Percentiles rank a stretch among this genome's conserved stretches.
phyloP scores from a whole-genome alignment of 2,797 vertebrate species.

The Sebastes hopkinsi region DNA sequence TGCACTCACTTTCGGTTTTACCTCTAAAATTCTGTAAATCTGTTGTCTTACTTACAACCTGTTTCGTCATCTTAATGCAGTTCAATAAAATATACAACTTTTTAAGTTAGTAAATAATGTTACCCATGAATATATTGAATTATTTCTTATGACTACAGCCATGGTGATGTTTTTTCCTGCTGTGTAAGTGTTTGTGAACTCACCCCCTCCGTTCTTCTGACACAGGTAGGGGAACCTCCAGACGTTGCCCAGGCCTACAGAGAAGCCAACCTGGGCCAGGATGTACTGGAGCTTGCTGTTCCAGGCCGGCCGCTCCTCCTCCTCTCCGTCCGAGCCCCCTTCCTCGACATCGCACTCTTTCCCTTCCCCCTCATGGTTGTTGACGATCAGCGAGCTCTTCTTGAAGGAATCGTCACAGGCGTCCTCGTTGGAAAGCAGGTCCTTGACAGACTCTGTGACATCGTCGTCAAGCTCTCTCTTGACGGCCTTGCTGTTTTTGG shows the following conservation, averaged over 20 bases:
- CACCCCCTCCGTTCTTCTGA: slow-evolving; percentile 99
- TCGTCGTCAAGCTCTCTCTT: slow-evolving; percentile 97
- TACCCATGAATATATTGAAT: background rate
- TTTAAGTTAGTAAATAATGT: background rate
- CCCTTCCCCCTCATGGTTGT: slow-evolving; percentile 79
- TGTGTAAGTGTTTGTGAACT: slow-evolving; percentile 62
- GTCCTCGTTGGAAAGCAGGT: slow-evolving; percentile 97
- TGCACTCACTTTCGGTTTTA: background rate
- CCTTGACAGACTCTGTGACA: slow-evolving; percentile 95
- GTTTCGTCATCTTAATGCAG: background rate
- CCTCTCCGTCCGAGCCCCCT: slow-evolving; percentile 74
- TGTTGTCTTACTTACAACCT: background rate
- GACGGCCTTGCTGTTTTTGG: slow-evolving; percentile 96
- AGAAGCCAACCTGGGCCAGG: slow-evolving; percentile 98
- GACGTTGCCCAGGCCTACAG: slow-evolving; percentile 97
- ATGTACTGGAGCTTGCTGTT: slow-evolving; percentile 98
- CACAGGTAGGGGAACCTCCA: slow-evolving; percentile 99
- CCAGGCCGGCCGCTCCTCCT: slow-evolving; percentile 96
- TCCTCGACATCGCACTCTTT: slow-evolving; percentile 75
- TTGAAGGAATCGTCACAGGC: slow-evolving; percentile 93
- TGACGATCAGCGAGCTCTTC: slow-evolving; percentile 91
- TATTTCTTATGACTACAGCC: background rate
- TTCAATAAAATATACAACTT: background rate
- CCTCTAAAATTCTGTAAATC: background rate
- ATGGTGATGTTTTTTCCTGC: background rate